Base-by-base conservation (phyloP, 2,888 invertebrate genomes). In the Anagyrus pseudococci region DNA sequence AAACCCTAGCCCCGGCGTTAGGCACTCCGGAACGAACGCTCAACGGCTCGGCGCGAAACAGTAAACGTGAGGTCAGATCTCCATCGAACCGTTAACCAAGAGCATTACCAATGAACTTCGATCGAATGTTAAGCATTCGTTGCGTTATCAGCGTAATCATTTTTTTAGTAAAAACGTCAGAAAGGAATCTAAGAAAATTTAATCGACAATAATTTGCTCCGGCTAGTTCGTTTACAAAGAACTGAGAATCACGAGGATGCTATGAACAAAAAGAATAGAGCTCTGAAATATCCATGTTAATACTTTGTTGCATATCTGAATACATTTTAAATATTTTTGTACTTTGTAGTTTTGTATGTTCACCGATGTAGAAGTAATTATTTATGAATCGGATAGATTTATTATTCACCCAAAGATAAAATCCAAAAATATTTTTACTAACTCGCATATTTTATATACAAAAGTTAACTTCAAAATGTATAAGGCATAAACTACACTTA, bases 341-440 rank as follows among this genome's bases (percentile, higher is more conserved):
- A 47, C 25, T 47, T 47, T n/a, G 23, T 47, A 47, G 47, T 15
- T n/a, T 37, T 47, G 25, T 47, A 47, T 20, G n/a, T 47, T 48
- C 22, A n/a, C 22, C 37, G 20, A 22, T 47, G n/a, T 43, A 58
- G 41, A 33, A 52, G n/a, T 26, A 19, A 59, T 46, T 52, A 23
- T 58, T 43, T 52, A 53, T n/a, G 47, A 53, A 59, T 61, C 37
- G 49, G 55, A 55, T 61, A 49, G 44, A 17, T 48, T 33, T 52
- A 46, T 40, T 52, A 46, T 52, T 60, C 70, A 72, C 72, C 76
- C 77, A 78, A 78, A 78, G 77, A 78, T 75, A 62, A 74, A 74
- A 67, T 69, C 77, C 77, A 78, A 78, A 78, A 77, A 77, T 74
- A 76, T 77, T 75, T 77, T 76, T 74, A 77, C 67, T 74, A 73